Conservation (phyloP, 2,888 invertebrate species). For the Tortrix viridana region DNA sequence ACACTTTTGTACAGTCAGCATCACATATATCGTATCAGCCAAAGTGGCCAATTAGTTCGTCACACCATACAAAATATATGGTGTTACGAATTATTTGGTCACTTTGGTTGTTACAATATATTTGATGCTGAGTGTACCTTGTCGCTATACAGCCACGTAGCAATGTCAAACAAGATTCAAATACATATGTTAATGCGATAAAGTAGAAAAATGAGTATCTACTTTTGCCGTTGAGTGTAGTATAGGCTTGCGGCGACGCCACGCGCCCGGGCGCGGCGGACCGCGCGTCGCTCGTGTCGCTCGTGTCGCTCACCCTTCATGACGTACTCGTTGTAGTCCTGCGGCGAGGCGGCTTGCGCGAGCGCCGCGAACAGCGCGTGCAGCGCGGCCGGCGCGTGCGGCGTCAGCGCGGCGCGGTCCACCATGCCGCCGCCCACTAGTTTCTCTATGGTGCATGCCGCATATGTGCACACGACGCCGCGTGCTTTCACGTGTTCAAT, state of each 20-base stretch:
- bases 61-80: no score
- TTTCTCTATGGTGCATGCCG: conserved; percentile 96
- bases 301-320: conserved; percentile 90
- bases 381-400: conserved; percentile 88
- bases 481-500: conserved; percentile 90
- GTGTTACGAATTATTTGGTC: no score
- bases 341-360: conserved; percentile 85
- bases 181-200: no score
- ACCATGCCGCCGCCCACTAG: conserved; percentile 90
- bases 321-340: conserved; percentile 97
- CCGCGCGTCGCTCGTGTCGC: not conserved
- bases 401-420: conserved; percentile 85
- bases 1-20: no score
- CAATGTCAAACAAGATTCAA: no score
- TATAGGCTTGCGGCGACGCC: not conserved
- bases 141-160: no score
- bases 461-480: conserved; percentile 97
- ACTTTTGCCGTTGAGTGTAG: no score
- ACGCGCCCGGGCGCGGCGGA: not conserved
- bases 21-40: no score
- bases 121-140: no score
- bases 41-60: no score
- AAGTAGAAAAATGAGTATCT: no score
- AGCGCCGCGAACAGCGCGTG: conserved; percentile 90
- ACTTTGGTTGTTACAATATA: no score